Evolutionary conservation across 2,113 vertebrate genomes (phyloP).

Genomic region (Coptodon rendalli): DNA sequence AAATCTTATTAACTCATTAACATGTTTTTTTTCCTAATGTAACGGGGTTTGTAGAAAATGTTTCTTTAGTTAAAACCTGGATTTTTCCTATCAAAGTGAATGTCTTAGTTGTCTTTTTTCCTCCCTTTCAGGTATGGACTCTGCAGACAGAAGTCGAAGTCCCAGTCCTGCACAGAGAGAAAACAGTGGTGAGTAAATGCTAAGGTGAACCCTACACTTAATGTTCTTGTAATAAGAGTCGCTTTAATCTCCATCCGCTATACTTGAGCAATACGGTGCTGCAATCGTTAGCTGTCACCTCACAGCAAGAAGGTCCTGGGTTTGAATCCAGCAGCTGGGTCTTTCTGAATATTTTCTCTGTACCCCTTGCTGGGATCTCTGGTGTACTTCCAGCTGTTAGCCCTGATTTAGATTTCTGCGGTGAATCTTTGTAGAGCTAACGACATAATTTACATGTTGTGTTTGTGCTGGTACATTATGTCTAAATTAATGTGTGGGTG

Average conservation of each 20-base stretch:
- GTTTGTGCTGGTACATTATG: background rate
- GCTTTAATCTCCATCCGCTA: background rate
- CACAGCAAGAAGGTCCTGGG: background rate
- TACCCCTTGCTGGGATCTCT: background rate
- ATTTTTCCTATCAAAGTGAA: background rate
- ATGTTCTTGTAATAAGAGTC: background rate
- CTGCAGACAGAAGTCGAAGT: slow-evolving; percentile 27
- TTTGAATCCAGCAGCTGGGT: background rate
- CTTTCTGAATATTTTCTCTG: background rate
- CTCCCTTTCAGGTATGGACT: slow-evolving; percentile 43
- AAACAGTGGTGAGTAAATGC: slow-evolving; percentile 10
- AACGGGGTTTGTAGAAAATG: background rate
- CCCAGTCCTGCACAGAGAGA: slow-evolving; percentile 11
- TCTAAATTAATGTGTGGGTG: background rate
- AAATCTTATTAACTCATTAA: background rate
- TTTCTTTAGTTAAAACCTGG: background rate
- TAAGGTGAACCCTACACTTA: background rate
- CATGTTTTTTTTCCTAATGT: background rate
- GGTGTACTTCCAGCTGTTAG: background rate
- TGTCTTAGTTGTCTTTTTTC: background rate
- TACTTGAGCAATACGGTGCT: background rate
- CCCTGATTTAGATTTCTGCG: background rate
- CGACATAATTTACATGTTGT: background rate
- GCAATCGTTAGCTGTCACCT: background rate
- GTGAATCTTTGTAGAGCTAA: background rate